These are phyloP conservation scores for Oreochromis spilurus DNA, from an alignment of 2,113 vertebrate species.

Conservation along the genomic window DNA sequence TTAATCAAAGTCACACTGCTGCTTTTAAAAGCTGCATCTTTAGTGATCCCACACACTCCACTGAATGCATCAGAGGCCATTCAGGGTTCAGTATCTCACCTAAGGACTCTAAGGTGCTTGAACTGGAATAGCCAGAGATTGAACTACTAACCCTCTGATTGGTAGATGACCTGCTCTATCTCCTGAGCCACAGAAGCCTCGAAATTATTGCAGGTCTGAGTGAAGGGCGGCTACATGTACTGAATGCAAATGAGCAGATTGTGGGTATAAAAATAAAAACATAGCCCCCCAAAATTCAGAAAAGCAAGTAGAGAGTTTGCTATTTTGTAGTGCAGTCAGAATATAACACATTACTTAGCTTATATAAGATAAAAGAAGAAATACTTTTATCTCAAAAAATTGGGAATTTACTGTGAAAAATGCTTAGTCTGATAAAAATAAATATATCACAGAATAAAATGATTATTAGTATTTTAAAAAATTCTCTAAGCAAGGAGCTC, in stretches of 20 bases:
- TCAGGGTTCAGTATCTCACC: neutral
- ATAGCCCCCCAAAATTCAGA: accelerated
- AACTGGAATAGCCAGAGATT: neutral
- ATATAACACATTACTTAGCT: neutral
- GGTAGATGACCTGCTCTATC: neutral
- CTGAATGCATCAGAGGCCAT: neutral
- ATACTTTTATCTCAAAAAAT: neutral
- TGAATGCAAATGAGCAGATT: neutral
- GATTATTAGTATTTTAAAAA: neutral
- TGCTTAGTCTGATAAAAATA: neutral
- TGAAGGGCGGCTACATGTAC: accelerated
- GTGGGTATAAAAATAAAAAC: neutral
- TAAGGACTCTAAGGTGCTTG: neutral
- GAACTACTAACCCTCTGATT: neutral
- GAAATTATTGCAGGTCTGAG: neutral
- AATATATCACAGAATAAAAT: neutral
- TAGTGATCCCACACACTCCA: neutral
- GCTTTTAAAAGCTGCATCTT: neutral
- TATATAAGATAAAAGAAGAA: neutral
- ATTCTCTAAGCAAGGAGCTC: neutral
- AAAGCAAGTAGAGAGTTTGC: accelerated
- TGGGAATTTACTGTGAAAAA: neutral
- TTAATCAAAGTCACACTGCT: neutral
- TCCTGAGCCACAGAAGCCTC: neutral
- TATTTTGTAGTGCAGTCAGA: neutral